Base-by-base conservation (phyloP, 2,888 invertebrate genomes). In the Malthinus seriepunctatus region DNA sequence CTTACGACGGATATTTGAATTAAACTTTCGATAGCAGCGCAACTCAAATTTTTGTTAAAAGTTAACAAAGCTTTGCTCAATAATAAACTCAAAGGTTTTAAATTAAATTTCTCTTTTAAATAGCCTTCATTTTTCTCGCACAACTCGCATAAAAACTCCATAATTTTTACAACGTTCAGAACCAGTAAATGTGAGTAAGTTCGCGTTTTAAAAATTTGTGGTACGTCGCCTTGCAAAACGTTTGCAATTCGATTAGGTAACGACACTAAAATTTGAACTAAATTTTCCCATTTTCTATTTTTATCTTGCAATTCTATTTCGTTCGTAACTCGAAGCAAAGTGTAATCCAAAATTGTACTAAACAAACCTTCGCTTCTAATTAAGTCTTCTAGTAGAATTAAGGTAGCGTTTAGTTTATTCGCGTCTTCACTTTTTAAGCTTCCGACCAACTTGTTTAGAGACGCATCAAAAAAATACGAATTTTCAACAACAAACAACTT, bases 191-290 rank as follows among this genome's bases (percentile, higher is more conserved):
- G 84, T 0, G 84, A 80, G 72, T 84, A 91, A 14, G 79, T 80
- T 10, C 82, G 79, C 0, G 83, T 79, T 0, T 82, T 76, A 70
- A 89, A 90, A 11, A 82, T 79, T 57, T 81, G 79, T 0, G 86
- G 84, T 4, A 85, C 79, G 32, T 83, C 78, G 1, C 78, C 79
- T 60, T 85, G 78, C 31, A 87, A 67, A 66, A 81, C 82, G 71
- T 93, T 93, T 7, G 90, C 89, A 38, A 92, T 78, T 64, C 88
- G 80, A 67, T 81, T 86, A 0, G 93, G 91, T 49, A 93, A 68
- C 1, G 89, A 88, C 6, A 86, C 78, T 50, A 91, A 68, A 45
- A 84, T 68, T 70, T 88, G 88, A 0, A 88, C 80, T 14, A 82
- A 84, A 33, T 79, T 80, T 58, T 82, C 80, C 81, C 85, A 85